A percentile compares a stretch with the other conserved stretches of the same genome.
These are phyloP conservation scores for Emydura subglobosa DNA, from an alignment of 2,113 vertebrate genomes.

Conservation along the genomic window DNA sequence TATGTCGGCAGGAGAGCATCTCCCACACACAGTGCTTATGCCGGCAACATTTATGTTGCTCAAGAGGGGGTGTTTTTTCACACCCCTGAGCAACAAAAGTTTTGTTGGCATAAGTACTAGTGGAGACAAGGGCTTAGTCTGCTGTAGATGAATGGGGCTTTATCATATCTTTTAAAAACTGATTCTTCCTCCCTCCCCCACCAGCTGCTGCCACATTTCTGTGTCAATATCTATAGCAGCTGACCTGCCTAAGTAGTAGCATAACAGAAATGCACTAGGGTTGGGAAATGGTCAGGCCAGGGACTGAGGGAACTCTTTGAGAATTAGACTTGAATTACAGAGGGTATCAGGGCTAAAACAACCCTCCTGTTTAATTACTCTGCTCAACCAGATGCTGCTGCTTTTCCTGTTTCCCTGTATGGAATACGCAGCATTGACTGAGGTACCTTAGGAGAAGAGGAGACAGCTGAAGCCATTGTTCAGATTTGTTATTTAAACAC, in stretches of 20 bases:
- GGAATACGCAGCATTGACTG: not conserved
- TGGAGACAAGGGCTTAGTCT: not conserved
- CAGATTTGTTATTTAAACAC: not conserved
- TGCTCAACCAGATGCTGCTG: not conserved
- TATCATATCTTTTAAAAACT: not conserved
- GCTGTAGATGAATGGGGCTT: not conserved
- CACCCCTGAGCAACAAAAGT: too few relatives aligned
- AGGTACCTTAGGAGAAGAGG: not conserved
- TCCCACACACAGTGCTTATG: too few relatives aligned
- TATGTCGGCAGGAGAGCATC: too few relatives aligned
- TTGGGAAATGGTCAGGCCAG: not conserved
- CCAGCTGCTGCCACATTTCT: not conserved
- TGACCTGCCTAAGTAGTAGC: not conserved
- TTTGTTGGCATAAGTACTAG: too few relatives aligned
- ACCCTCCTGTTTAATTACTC: not conserved
- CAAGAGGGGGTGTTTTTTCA: too few relatives aligned
- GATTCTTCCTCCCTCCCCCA: not conserved
- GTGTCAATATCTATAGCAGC: not conserved
- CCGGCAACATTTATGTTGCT: too few relatives aligned
- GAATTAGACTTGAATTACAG: not conserved
- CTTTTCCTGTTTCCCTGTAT: conserved; percentile 10
- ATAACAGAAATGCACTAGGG: not conserved
- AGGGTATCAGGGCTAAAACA: not conserved
- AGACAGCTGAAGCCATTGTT: not conserved
- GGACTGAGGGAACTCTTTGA: not conserved